These are phyloP conservation scores for Scolanthus callimorphus DNA, from an alignment of 92 coral and sea anemone species.

Conservation along the genomic window DNA sequence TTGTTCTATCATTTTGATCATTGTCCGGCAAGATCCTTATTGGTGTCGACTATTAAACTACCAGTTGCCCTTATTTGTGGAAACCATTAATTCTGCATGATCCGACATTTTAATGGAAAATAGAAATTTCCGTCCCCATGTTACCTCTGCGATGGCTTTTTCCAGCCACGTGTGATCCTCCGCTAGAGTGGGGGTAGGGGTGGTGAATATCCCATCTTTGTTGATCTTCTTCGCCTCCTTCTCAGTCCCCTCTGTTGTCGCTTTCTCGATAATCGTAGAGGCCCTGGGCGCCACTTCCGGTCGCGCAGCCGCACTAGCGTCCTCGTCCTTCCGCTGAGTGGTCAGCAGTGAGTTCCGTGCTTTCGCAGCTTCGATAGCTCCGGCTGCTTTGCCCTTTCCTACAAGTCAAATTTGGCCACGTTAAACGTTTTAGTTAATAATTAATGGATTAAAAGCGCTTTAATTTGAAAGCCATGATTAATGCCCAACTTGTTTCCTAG, in stretches of 20 bases:
- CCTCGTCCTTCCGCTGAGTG: slow-evolving; percentile 67
- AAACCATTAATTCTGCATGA: too few species aligned
- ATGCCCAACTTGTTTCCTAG: too few species aligned
- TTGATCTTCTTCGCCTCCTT: slow-evolving; percentile 37
- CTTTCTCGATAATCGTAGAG: slow-evolving; percentile 68
- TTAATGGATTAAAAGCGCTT: too few species aligned
- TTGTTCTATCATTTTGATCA: too few species aligned
- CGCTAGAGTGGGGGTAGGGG: slow-evolving; percentile 67
- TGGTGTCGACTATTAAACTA: too few species aligned
- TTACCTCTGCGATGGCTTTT: slow-evolving; percentile 92
- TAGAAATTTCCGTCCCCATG: too few species aligned
- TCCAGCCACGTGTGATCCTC: slow-evolving; percentile 93
- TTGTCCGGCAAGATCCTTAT: too few species aligned
- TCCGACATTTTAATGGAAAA: too few species aligned
- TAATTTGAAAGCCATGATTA: too few species aligned
- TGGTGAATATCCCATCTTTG: slow-evolving; percentile 59
- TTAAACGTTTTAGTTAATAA: too few species aligned
- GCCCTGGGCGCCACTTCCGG: slow-evolving; percentile 51
- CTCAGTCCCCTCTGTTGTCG: slow-evolving; percentile 78
- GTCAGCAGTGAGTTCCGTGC: slow-evolving; percentile 64
- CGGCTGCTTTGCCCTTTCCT: slow-evolving; percentile 85
- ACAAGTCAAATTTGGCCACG: too few species aligned
- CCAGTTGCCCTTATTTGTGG: too few species aligned
- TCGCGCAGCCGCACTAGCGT: slow-evolving; percentile 61
- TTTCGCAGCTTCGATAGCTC: slow-evolving; percentile 75